Base-by-base conservation (phyloP, 2,797 vertebrate genomes). In the Eleutherodactylus coqui region DNA sequence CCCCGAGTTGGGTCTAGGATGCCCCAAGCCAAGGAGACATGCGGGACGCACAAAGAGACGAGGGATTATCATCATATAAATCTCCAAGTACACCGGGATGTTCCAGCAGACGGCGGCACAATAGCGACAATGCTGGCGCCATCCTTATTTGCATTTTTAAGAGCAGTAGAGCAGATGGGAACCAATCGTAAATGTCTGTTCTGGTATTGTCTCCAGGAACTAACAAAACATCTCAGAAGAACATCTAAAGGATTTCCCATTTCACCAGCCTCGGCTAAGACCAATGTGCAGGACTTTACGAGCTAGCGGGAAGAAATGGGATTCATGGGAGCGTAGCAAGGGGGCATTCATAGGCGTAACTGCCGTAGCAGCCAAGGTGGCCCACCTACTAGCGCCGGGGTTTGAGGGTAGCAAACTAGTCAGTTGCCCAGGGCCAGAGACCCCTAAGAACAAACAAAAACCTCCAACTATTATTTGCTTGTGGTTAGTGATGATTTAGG, bases 41-140 rank as follows among this genome's bases (percentile, higher is more conserved):
- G 34, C 34, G 7, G 24, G 38, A 43, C 73, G 75, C 36, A 84
- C 41, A 8, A 49, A 62, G 41, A 34, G 41, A 58, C 43, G 11
- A 43, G n/a, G 73, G 41, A 67, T 84, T 77, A 84, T 67, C 73
- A 53, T 49, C 41, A 32, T 67, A 41, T 67, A 45, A 83, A 83
- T 83, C 70, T 36, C 80, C 47, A 41, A n/a, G 32, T 34, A 7
- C 36, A 43, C 8, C 2, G 24, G n/a, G 29, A 76, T 62, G 27
- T 14, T 24, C 13, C 21, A 55, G 75, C 45, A 75, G 55, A 45
- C 13, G 21, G 45, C 14, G 7, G 34, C 29, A 36, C 29, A 75
- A 19, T 16, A 29, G 27, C 19, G 13, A 27, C 41, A 29, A 62
- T 43, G 3, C 62, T 32, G 24, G 53, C 0, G 51, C 10, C 27